phyloP scores from a whole-genome alignment of 2,888 invertebrate species.

The Lithosia quadra region DNA sequence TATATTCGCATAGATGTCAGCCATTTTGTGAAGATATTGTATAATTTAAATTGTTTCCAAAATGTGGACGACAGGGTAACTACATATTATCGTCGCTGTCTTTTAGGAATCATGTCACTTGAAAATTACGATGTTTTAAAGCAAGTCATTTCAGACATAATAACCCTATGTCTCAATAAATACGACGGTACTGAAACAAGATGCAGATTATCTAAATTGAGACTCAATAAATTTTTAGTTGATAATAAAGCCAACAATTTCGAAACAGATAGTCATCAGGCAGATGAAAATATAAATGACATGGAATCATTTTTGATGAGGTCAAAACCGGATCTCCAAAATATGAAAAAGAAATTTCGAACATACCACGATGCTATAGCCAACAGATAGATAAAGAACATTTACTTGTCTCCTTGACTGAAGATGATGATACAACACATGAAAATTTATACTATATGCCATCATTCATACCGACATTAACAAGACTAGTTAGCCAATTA shows the following conservation, averaged over 20 bases:
- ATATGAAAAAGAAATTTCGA: conserved; percentile 6
- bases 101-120: conserved; percentile 2
- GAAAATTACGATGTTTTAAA: conserved; percentile 4
- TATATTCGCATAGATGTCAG: conserved; percentile 15
- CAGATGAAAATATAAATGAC: conserved; percentile 1
- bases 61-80: conserved; percentile 8
- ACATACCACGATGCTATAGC: background rate
- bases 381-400: conserved; percentile 5
- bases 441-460: conserved; percentile 11
- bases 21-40: conserved; percentile 11
- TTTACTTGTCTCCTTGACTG: background rate
- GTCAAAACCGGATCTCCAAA: background rate
- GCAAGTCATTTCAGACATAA: background rate
- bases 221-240: background rate
- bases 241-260: background rate
- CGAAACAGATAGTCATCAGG: conserved; percentile 1
- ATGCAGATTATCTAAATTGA: background rate
- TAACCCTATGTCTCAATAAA: background rate
- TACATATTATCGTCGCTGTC: conserved; percentile 6
- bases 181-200: background rate
- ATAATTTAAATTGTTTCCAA: conserved; percentile 8
- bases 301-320: conserved; percentile 3
- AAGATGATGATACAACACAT: background rate
- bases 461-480: background rate
- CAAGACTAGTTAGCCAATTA: conserved; percentile 3